phyloP scores from a whole-genome alignment of 2,797 vertebrate genomes.

The Arnoldichthys spilopterus region DNA sequence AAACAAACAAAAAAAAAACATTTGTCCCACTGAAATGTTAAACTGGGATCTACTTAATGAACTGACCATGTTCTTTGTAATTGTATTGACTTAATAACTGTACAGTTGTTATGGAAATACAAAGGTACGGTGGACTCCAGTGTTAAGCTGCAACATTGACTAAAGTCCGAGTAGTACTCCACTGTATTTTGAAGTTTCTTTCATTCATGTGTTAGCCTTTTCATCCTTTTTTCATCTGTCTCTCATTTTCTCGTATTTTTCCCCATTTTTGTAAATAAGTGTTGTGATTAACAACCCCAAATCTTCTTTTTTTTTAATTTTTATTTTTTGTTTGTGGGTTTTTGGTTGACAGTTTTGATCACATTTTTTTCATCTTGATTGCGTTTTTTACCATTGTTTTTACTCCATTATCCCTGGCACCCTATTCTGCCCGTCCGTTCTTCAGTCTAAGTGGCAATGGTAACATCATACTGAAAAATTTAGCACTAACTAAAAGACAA shows the following conservation, averaged over 20 bases:
- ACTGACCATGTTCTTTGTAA: neutral
- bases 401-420: constrained; percentile 6
- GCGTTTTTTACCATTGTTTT: constrained; percentile 62
- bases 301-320: constrained; percentile 57
- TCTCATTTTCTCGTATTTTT: constrained; percentile 61
- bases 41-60: neutral
- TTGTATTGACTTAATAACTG: constrained; percentile 12
- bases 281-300: constrained; percentile 53
- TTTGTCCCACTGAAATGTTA: constrained; percentile 22
- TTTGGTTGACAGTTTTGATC: constrained; percentile 49
- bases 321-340: too few species aligned
- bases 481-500: neutral
- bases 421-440: constrained; percentile 53
- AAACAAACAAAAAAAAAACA: neutral
- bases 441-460: constrained; percentile 17
- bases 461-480: neutral
- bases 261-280: constrained; percentile 37
- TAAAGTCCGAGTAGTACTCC: neutral
- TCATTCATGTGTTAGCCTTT: constrained; percentile 27
- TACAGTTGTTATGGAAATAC: neutral
- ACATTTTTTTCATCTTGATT: constrained; percentile 56
- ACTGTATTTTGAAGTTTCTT: neutral
- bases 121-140: neutral
- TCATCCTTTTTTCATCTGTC: constrained; percentile 57
- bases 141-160: neutral